Evolutionary conservation across 1,140 invertebrate species (phyloP).

Genomic region (Chymomyza costata): DNA sequence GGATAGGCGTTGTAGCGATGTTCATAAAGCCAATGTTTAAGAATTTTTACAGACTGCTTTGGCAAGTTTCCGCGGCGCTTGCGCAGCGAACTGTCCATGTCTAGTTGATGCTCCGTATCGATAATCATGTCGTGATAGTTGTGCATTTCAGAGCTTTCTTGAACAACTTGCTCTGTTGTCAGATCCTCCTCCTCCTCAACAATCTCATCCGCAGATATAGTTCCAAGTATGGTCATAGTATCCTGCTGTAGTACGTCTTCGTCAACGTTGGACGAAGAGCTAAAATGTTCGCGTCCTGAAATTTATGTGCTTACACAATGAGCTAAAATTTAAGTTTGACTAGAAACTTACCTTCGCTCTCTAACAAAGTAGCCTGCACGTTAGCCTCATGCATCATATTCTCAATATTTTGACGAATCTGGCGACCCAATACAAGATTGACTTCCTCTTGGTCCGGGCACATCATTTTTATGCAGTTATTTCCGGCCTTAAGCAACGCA

Average conservation of each 20-base stretch:
- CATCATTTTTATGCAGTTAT: too few relatives aligned
- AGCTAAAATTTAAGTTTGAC: not conserved
- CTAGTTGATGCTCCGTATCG: constrained; percentile 44
- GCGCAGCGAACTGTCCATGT: constrained; percentile 66
- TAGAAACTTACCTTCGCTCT: constrained; percentile 49
- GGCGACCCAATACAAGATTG: constrained; percentile 59
- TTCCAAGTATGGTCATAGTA: constrained; percentile 59
- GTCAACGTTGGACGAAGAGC: constrained; percentile 83
- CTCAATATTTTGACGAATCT: constrained; percentile 67
- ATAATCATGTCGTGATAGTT: constrained; percentile 62
- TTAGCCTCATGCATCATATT: constrained; percentile 71
- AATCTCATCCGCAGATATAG: constrained; percentile 61
- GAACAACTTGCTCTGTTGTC: constrained; percentile 49
- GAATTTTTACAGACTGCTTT: constrained; percentile 90
- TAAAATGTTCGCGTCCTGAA: constrained; percentile 81
- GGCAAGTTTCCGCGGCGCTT: constrained; percentile 85
- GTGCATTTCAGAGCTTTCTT: constrained; percentile 44
- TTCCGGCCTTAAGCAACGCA: too few relatives aligned
- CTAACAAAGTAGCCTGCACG: constrained; percentile 59
- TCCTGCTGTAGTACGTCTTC: constrained; percentile 79
- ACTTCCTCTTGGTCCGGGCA: constrained; percentile 68
- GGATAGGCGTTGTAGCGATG: constrained; percentile 96
- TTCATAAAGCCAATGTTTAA: constrained; percentile 93
- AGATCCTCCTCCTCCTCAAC: constrained; percentile 66
- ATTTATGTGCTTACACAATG: constrained; percentile 5